Percentiles rank a stretch among this genome's conserved stretches.
Conservation (phyloP, 2,888 invertebrate genomes). For the Eupithecia vulgata region DNA sequence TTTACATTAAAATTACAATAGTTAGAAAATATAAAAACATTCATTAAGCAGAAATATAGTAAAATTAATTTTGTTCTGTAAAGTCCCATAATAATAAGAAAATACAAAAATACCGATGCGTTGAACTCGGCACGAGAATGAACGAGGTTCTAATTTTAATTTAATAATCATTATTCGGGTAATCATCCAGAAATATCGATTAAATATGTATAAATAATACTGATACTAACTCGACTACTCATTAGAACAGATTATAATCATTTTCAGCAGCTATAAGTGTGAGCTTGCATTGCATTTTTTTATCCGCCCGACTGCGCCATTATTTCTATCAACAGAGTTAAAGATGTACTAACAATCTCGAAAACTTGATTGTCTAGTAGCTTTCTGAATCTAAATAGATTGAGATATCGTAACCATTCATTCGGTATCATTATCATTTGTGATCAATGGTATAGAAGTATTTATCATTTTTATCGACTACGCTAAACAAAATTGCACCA, state of each 20-base stretch:
- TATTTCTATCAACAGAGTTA: background rate
- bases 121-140: conserved; percentile 58
- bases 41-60: background rate
- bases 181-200: conserved; percentile 33
- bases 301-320: conserved; percentile 12
- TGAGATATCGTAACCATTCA: background rate
- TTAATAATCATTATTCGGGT: conserved; percentile 14
- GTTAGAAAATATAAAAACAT: background rate
- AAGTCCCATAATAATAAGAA: conserved; percentile 25
- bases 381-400: background rate
- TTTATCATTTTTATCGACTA: background rate
- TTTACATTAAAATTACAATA: conserved; percentile 14
- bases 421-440: background rate
- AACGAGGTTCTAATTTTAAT: conserved; percentile 40
- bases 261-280: conserved; percentile 15
- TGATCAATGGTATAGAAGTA: background rate
- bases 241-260: conserved; percentile 11
- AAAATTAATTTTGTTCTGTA: background rate
- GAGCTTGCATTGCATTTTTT: conserved; percentile 17
- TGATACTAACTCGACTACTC: conserved; percentile 30
- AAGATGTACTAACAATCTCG: background rate
- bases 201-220: conserved; percentile 42
- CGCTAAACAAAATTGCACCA: background rate
- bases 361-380: background rate
- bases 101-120: conserved; percentile 49